Conservation (phyloP, 37 sponge, comb jelly and placozoan genomes). For the Geodia barretti region DNA sequence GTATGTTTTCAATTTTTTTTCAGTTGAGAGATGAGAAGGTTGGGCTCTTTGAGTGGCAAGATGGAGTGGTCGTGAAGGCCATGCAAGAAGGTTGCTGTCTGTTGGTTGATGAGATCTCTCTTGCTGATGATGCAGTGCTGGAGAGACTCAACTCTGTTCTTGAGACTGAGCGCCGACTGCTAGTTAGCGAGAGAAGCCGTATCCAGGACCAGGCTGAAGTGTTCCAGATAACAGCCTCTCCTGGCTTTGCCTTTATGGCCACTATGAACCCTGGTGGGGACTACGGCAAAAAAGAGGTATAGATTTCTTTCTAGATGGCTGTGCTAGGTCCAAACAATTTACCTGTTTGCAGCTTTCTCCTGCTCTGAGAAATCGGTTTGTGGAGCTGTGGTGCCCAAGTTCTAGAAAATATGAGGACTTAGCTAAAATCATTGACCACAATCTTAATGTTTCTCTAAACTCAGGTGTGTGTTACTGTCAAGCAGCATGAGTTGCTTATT, state of each 20-base stretch:
- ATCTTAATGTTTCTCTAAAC: conserved; percentile 13
- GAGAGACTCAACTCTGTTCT: conserved; percentile 96
- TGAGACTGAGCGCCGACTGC: conserved; percentile 89
- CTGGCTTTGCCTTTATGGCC: conserved; percentile 82
- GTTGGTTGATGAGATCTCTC: conserved; percentile 97
- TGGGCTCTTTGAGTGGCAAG: conserved; percentile 96
- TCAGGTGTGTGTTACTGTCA: conserved; percentile 26
- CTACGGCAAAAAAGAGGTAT: conserved; percentile 99
- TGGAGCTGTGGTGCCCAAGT: conserved; percentile 94
- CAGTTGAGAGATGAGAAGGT: not conserved
- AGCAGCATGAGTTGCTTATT: too few relatives aligned
- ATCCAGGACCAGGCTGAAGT: conserved; percentile 28
- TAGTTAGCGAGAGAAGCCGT: conserved; percentile 87
- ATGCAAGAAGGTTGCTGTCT: conserved; percentile 83
- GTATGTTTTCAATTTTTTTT: too few relatives aligned
- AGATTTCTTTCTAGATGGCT: not conserved
- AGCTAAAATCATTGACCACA: conserved; percentile 44
- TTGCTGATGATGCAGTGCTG: conserved; percentile 98
- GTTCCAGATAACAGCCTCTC: conserved; percentile 72
- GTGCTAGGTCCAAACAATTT: not conserved
- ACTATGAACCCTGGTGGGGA: conserved; percentile 99
- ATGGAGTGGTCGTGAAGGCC: conserved; percentile 92
- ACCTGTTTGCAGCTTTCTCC: conserved; percentile 80
- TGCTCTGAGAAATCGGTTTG: conserved; percentile 95
- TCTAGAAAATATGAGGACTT: conserved; percentile 29